Evolutionary conservation across 2,888 invertebrate genomes (phyloP), one percentile per base, ranked within the genome.

Genomic region (Microctonus brassicae): DNA sequence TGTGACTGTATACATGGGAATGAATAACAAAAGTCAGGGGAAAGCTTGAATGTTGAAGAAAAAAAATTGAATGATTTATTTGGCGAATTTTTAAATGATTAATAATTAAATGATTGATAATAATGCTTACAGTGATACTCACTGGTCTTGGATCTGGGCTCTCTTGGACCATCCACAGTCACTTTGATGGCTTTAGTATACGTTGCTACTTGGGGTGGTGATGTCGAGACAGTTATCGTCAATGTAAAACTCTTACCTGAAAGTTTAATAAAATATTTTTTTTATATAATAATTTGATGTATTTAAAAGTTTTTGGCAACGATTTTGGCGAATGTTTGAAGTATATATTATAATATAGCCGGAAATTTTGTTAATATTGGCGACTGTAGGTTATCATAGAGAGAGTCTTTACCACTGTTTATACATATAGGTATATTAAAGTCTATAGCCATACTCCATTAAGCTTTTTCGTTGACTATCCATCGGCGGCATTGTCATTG

Each of bases 241-340:
- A 99, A 89, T 72, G 97, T 97, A 89, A 99, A 99, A 84, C 97
- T 98, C 89, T 99, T 99, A 82, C 98, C 98, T 99, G 93, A n/a
- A 55, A 55, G 24, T 17, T 13, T 29, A 63, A 42, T 20, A 26
- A 13, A 22, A 62, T 62, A 26, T 26, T 24, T 22, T 42, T 52
- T 33, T 33, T n/a, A n/a, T 7, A 20, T 17, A 47, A 47, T 7
- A 1, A n/a, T n/a, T n/a, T n/a, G n/a, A n/a, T n/a, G n/a, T n/a
- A n/a, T n/a, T n/a, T n/a, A n/a, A n/a, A n/a, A n/a, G n/a, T n/a
- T n/a, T n/a, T n/a, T n/a, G n/a, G n/a, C n/a, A n/a, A n/a, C n/a
- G n/a, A n/a, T n/a, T n/a, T n/a, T n/a, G n/a, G n/a, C n/a, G n/a
- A n/a, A n/a, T n/a, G n/a, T n/a, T n/a, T n/a, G n/a, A n/a, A n/a